Conservation (phyloP, 92 coral and sea anemone genomes). For the Siderastrea siderea region DNA sequence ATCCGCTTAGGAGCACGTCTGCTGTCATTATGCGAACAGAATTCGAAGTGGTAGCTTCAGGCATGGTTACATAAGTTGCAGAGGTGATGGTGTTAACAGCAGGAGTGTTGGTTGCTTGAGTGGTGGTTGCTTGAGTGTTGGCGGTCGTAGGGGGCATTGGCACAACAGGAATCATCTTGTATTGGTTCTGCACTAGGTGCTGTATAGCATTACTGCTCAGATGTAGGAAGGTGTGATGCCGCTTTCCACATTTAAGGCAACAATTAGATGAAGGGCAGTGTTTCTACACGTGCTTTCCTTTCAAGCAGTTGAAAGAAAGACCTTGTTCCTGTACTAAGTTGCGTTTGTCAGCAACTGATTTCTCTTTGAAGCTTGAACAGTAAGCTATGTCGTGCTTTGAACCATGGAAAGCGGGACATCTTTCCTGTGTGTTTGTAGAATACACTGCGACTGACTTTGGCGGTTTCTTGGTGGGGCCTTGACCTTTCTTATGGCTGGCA, state of each 20-base stretch:
- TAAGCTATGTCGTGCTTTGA: too few relatives aligned
- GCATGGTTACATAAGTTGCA: conserved; percentile 17
- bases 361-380: too few relatives aligned
- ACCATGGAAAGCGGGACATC: too few relatives aligned
- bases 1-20: too few relatives aligned
- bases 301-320: conserved; percentile 59
- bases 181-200: too few relatives aligned
- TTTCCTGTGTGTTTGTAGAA: too few relatives aligned
- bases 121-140: neutral
- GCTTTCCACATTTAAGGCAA: conserved; percentile 57
- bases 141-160: too few relatives aligned
- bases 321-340: conserved; percentile 46
- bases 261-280: conserved; percentile 56
- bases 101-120: neutral
- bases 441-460: neutral
- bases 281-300: neutral
- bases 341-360: neutral
- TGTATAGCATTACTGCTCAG: neutral
- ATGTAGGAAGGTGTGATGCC: conserved; percentile 68
- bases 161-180: too few relatives aligned
- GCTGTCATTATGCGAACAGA: conserved; percentile 70
- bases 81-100: neutral
- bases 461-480: conserved; percentile 4
- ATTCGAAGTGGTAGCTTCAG: too few relatives aligned
- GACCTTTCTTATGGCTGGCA: conserved; percentile 14